Percentiles rank a stretch among this genome's conserved stretches.
Conservation (phyloP, 2,797 vertebrate genomes). For the Coluber constrictor region DNA sequence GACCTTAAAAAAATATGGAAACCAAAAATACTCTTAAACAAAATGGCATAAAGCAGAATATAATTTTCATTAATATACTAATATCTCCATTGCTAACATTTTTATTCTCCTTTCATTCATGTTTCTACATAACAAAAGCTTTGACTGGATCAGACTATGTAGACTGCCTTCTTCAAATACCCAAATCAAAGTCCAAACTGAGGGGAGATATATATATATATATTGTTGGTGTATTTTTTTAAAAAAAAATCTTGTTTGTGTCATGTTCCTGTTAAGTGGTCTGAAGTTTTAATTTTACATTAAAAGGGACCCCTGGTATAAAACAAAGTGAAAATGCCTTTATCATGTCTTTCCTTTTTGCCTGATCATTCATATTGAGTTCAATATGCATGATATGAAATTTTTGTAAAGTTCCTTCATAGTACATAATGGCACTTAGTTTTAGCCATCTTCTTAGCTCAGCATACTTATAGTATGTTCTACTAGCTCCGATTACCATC, state of each 20-base stretch:
- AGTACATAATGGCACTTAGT: neutral
- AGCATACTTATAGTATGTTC: neutral
- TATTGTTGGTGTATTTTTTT: no score
- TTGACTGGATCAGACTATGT: neutral
- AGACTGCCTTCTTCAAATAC: neutral
- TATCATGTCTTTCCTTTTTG: neutral
- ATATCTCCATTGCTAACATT: neutral
- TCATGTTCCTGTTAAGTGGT: neutral
- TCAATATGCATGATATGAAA: neutral
- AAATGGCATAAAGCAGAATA: neutral
- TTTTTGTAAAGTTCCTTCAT: neutral
- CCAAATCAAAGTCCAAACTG: neutral
- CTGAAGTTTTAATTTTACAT: neutral
- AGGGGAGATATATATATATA: no score
- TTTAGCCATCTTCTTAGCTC: neutral
- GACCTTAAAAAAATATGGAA: neutral
- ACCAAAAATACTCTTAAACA: neutral
- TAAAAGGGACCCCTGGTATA: neutral
- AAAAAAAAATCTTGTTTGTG: neutral
- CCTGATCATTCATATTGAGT: no score
- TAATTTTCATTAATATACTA: neutral
- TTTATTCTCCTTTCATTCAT: neutral
- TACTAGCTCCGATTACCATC: neutral
- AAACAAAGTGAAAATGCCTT: neutral
- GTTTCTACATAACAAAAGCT: neutral